A percentile compares a stretch with the other conserved stretches of the same genome.
These are phyloP conservation scores for Isurus oxyrinchus DNA, from an alignment of 2,113 vertebrate genomes.

Conservation along the genomic window DNA sequence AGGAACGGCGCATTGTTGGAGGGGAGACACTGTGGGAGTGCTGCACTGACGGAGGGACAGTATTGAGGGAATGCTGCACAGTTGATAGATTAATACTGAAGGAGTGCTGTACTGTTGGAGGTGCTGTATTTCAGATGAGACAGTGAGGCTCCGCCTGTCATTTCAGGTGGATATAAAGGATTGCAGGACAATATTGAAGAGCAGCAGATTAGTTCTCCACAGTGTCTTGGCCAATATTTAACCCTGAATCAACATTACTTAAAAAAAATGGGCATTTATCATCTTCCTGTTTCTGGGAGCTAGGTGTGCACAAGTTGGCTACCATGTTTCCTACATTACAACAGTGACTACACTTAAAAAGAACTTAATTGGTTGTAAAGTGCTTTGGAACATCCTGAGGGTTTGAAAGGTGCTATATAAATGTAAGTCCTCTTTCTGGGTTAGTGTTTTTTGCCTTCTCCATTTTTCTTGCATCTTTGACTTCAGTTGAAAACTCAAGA, in stretches of 20 bases:
- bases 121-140: background rate
- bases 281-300: background rate
- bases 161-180: background rate
- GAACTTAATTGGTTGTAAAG: background rate
- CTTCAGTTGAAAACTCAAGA: background rate
- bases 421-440: background rate
- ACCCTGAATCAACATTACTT: background rate
- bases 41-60: background rate
- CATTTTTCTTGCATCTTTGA: background rate
- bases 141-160: background rate
- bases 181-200: background rate
- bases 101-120: background rate
- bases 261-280: background rate
- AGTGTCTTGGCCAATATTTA: background rate
- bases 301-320: background rate
- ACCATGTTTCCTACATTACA: background rate
- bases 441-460: background rate
- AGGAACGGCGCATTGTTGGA: background rate
- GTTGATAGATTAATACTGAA: background rate
- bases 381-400: background rate
- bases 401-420: background rate
- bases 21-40: background rate
- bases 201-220: background rate
- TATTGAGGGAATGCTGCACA: background rate
- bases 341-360: background rate